Evolutionary conservation across 2,888 invertebrate genomes (phyloP).

Genomic region (Nudaria mundana): DNA sequence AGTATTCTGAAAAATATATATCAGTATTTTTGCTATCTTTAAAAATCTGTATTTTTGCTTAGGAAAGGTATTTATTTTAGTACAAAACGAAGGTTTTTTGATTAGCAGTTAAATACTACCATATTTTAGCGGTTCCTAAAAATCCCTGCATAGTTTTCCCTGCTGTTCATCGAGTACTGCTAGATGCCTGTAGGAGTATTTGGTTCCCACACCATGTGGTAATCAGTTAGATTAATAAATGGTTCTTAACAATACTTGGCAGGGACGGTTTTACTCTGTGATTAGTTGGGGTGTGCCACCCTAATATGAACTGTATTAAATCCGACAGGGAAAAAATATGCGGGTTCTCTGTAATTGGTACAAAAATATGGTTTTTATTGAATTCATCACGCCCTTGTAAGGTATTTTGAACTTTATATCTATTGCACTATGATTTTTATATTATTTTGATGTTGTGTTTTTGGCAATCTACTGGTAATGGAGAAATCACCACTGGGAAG

Average conservation of each 20-base stretch:
- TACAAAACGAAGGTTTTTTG: too few relatives aligned
- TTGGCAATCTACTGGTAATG: slow-evolving; percentile 62
- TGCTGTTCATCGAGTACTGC: too few relatives aligned
- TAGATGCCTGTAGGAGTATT: neutral
- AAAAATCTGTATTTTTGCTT: too few relatives aligned
- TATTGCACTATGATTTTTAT: slow-evolving; percentile 11
- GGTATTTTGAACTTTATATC: slow-evolving; percentile 27
- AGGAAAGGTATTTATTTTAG: too few relatives aligned
- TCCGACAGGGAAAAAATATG: slow-evolving; percentile 58
- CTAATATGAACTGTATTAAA: slow-evolving; percentile 44
- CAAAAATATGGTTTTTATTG: slow-evolving; percentile 47
- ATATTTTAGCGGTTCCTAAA: too few relatives aligned
- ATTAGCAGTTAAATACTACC: too few relatives aligned
- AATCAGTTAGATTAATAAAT: slow-evolving; percentile 14
- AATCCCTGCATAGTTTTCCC: too few relatives aligned
- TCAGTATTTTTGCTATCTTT: too few relatives aligned
- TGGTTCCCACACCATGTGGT: slow-evolving; percentile 28
- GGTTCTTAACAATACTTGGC: slow-evolving; percentile 26
- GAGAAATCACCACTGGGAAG: slow-evolving; percentile 70
- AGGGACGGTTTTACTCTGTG: slow-evolving; percentile 28
- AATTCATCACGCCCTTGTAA: slow-evolving; percentile 14
- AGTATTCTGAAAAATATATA: too few relatives aligned
- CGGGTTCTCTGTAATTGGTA: slow-evolving; percentile 52
- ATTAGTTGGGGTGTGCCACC: slow-evolving; percentile 55
- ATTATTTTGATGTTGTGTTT: slow-evolving; percentile 24